These are phyloP conservation scores for Semaprochilodus insignis DNA, from an alignment of 2,797 vertebrate species.

Conservation along the genomic window DNA sequence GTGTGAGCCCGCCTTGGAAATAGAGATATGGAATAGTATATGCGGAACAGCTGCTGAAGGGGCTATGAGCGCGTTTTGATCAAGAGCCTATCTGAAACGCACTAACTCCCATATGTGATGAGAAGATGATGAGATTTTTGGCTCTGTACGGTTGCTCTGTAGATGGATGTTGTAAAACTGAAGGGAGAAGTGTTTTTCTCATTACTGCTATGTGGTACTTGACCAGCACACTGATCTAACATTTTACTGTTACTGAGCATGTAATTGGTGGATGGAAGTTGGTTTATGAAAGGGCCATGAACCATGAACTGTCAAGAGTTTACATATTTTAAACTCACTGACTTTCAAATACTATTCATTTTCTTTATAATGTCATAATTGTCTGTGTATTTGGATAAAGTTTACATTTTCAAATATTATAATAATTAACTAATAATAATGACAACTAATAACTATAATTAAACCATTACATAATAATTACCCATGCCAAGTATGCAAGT, in stretches of 20 bases:
- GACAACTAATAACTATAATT: too few relatives aligned
- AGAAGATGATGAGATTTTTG: constrained; percentile 39
- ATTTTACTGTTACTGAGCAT: constrained; percentile 10
- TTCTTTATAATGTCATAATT: too few relatives aligned
- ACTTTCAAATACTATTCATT: too few relatives aligned
- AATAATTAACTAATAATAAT: too few relatives aligned
- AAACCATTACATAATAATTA: too few relatives aligned
- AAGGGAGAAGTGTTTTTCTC: constrained; percentile 20
- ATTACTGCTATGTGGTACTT: constrained; percentile 15
- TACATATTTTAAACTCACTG: too few relatives aligned
- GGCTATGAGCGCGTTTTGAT: constrained; percentile 35
- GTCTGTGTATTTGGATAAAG: too few relatives aligned
- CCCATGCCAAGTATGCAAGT: too few relatives aligned
- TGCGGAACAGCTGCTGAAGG: constrained; percentile 37
- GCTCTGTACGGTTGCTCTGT: constrained; percentile 1
- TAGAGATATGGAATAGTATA: constrained; percentile 24
- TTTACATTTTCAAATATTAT: too few relatives aligned
- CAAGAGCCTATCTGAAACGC: constrained; percentile 24
- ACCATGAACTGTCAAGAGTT: neutral
- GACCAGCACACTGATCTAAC: constrained; percentile 11
- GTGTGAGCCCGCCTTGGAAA: constrained; percentile 42
- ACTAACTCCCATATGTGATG: constrained; percentile 14
- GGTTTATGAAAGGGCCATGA: neutral
- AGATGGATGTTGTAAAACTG: constrained; percentile 13
- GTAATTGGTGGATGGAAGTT: constrained; percentile 15